A percentile compares a stretch with the other conserved stretches of the same genome.
Evolutionary conservation across 2,113 vertebrate species (phyloP).

Genomic region (Piprites chloris): DNA sequence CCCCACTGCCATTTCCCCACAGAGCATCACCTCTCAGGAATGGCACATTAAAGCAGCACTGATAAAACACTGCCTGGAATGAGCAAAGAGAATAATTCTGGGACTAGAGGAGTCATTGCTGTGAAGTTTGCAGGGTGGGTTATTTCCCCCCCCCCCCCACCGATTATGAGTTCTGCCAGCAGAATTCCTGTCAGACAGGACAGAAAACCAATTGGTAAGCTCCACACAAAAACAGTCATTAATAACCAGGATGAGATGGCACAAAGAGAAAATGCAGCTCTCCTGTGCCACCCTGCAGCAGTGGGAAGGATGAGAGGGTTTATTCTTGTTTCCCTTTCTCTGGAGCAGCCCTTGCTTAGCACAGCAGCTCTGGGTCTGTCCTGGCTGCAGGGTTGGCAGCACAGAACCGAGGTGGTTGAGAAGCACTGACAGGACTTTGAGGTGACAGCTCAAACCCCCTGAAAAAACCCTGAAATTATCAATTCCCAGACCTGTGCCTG

Average conservation of each 20-base stretch:
- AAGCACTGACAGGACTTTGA: not conserved
- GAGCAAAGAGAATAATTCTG: not conserved
- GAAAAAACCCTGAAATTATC: not conserved
- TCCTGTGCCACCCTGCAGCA: not conserved
- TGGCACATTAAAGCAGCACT: not conserved
- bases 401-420: not conserved
- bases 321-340: not conserved
- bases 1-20: not conserved
- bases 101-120: not conserved
- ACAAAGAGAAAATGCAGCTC: not conserved
- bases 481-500: not conserved
- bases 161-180: not conserved
- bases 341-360: not conserved
- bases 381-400: rapidly evolving
- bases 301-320: not conserved
- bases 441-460: not conserved
- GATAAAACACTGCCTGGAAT: not conserved
- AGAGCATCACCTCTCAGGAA: not conserved
- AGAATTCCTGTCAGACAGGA: not conserved
- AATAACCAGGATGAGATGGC: not conserved
- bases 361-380: not conserved
- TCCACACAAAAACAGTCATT: not conserved
- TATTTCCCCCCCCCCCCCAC: not conserved
- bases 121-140: not conserved
- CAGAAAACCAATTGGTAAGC: not conserved